These are phyloP conservation scores for Phalera bucephala DNA, from an alignment of 2,888 invertebrate genomes.

Conservation along the genomic window DNA sequence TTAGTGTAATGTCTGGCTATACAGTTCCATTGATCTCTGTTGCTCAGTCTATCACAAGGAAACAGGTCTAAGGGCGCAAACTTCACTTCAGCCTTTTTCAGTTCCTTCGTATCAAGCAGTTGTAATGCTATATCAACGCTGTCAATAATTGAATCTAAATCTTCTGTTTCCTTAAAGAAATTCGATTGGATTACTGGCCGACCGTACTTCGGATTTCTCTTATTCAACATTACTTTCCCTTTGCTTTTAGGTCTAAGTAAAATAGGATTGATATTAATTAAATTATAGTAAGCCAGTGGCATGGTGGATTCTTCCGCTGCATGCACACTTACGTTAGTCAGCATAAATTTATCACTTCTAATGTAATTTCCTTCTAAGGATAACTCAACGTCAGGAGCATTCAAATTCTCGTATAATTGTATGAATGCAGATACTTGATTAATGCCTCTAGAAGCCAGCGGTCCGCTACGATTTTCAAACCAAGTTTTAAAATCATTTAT, in stretches of 20 bases:
- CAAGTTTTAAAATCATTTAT: constrained; percentile 73
- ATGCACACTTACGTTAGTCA: constrained; percentile 69
- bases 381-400: constrained; percentile 71
- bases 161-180: constrained; percentile 70
- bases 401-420: constrained; percentile 68
- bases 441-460: constrained; percentile 71
- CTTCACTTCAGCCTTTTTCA: constrained; percentile 70
- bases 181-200: constrained; percentile 73
- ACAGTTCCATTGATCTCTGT: constrained; percentile 78
- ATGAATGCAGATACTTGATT: constrained; percentile 73
- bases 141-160: constrained; percentile 69
- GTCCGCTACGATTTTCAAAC: constrained; percentile 68
- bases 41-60: constrained; percentile 68
- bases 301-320: constrained; percentile 65
- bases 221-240: constrained; percentile 69
- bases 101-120: constrained; percentile 69
- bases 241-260: constrained; percentile 70
- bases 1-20: constrained; percentile 75
- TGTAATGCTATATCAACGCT: constrained; percentile 74
- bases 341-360: constrained; percentile 74
- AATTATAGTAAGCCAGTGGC: constrained; percentile 72
- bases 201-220: constrained; percentile 74
- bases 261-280: constrained; percentile 69
- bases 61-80: constrained; percentile 72
- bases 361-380: constrained; percentile 71